These are phyloP conservation scores for Physocephala rufipes DNA, from an alignment of 2,888 invertebrate species.

Conservation along the genomic window DNA sequence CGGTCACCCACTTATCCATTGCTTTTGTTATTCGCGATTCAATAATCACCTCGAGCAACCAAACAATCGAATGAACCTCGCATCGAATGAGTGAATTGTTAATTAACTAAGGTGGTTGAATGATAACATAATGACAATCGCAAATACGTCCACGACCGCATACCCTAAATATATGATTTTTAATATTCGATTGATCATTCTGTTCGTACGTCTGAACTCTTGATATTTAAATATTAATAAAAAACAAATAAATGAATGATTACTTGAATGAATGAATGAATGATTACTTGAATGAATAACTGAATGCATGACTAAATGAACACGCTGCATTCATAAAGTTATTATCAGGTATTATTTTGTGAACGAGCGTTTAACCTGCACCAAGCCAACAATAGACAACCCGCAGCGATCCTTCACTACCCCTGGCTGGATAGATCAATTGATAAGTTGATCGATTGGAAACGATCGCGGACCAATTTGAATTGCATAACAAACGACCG, in stretches of 20 bases:
- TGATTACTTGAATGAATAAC: no score
- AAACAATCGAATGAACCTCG: neutral
- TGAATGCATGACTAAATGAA: no score
- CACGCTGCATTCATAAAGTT: no score
- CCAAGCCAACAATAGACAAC: conserved; percentile 14
- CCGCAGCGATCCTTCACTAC: conserved; percentile 20
- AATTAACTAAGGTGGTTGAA: conserved; percentile 1
- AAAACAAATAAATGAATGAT: no score
- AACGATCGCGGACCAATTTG: conserved; percentile 13
- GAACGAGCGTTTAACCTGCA: neutral
- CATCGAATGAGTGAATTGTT: neutral
- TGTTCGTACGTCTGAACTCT: no score
- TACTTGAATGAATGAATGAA: no score
- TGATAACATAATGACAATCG: neutral
- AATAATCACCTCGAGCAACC: neutral
- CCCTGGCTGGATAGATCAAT: no score
- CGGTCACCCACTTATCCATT: neutral
- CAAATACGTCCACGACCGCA: neutral
- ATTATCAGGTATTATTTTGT: no score
- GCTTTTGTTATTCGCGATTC: neutral
- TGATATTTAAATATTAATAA: no score
- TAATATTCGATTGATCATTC: conserved; percentile 13
- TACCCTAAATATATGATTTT: neutral
- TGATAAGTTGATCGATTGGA: no score
- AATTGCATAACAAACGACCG: conserved; percentile 23